Percentiles rank a stretch among this genome's conserved stretches.
Conservation (phyloP, 2,113 vertebrate species). For the Athene noctua region DNA sequence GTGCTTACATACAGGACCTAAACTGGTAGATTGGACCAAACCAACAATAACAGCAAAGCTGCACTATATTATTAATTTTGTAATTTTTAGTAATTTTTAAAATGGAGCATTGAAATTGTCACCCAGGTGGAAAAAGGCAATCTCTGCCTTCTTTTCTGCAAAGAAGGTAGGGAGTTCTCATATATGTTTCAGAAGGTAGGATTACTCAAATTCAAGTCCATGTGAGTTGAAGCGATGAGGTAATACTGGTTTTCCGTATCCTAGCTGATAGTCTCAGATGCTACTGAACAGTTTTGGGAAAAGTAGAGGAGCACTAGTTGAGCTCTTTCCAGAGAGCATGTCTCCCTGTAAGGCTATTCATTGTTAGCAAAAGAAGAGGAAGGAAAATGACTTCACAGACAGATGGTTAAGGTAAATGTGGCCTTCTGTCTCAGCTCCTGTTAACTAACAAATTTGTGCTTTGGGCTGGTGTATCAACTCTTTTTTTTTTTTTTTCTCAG, state of each 20-base stretch:
- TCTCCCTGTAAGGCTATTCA: rapidly evolving
- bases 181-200: background rate
- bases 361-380: background rate
- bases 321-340: background rate
- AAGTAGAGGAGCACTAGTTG: background rate
- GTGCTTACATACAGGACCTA: background rate
- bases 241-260: background rate
- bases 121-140: background rate
- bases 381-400: background rate
- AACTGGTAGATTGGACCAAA: background rate
- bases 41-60: background rate
- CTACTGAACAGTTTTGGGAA: background rate
- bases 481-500: background rate
- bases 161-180: background rate
- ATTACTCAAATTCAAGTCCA: background rate
- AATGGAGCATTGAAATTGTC: background rate
- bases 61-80: background rate
- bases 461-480: background rate
- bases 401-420: background rate
- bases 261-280: background rate
- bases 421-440: background rate
- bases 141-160: background rate
- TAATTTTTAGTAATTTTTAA: background rate
- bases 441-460: background rate
- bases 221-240: background rate